Conservation (phyloP, 2,888 invertebrate species). For the Tachina fera region DNA sequence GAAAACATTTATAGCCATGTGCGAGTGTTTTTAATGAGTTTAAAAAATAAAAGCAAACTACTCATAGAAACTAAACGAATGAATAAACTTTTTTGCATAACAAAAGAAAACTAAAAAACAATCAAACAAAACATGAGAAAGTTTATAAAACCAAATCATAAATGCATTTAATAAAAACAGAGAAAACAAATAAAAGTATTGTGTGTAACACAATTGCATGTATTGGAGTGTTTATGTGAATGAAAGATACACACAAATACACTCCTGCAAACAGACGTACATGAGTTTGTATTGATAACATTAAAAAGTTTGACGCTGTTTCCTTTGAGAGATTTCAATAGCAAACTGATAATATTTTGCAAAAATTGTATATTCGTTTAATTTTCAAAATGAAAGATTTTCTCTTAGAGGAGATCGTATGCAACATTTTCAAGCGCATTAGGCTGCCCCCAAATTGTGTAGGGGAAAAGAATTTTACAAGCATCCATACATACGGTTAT, state of each 20-base stretch:
- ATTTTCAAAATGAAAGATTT: constrained; percentile 16
- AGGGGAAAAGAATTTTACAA: neutral
- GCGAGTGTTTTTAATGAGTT: constrained; percentile 26
- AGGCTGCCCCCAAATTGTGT: neutral
- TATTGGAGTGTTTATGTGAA: neutral
- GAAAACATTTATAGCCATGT: constrained; percentile 2
- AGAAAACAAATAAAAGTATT: constrained; percentile 6
- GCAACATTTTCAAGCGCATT: neutral
- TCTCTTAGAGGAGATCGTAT: neutral
- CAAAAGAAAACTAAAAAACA: constrained; percentile 48
- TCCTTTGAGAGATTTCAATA: constrained; percentile 66
- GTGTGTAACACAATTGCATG: neutral
- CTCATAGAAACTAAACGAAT: constrained; percentile 45
- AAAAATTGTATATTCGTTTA: constrained; percentile 48
- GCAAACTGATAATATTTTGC: constrained; percentile 53
- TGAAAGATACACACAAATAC: neutral
- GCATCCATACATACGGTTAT: neutral
- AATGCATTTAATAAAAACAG: constrained; percentile 49
- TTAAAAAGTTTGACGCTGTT: constrained; percentile 70
- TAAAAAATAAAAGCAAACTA: constrained; percentile 7
- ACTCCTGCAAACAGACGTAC: neutral
- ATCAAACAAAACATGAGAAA: constrained; percentile 42
- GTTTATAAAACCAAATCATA: constrained; percentile 60
- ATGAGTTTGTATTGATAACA: constrained; percentile 53
- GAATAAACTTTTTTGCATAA: constrained; percentile 46